Evolutionary conservation across 2,113 vertebrate species (phyloP), one percentile per base, ranked within the genome.

Genomic region (Gasterosteus nipponicus): DNA sequence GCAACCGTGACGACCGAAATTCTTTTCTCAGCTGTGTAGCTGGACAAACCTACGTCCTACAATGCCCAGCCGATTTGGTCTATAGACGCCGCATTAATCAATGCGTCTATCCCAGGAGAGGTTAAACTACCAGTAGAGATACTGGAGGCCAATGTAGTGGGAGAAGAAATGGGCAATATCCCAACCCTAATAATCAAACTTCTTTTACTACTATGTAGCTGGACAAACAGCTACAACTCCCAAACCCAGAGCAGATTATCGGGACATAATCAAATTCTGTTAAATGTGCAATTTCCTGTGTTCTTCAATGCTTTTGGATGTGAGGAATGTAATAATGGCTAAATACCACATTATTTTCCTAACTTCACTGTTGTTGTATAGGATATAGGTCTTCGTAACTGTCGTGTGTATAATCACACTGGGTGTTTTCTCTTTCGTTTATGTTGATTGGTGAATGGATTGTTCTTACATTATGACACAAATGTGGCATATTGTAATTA

Each of bases 71-170:
- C 3, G 33, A 33, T 33, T 33, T 33, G 33, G 33, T 33, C 33
- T 33, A 33, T 26, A 3, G 19, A 3, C n/a, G n/a, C 8, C 3
- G 1, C 3, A 22, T 26, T 26, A 22, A 22, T 0, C 1, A 1
- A 2, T 53, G 49, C 22, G 49, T n/a, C 19, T 1, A 53, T 51
- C 49, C 41, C 41, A 26, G 22, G 22, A 26, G 22, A 26, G 22
- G 22, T 26, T 26, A 26, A 26, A 26, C 22, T 26, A 26, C 41
- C 41, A 10, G 10, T 2, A 42, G 2, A 44, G 11, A 12, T 44
- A 9, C 3, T 6, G 10, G 9, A 22, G 11, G 14, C 12, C 10
- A 2, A 5, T 56, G 54, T 31, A 14, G 7, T 29, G 5, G 53
- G 12, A 26, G 9, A 29, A 7, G 1, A 6, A 5, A 56, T 29